Base-by-base conservation (phyloP, 2,113 vertebrate species). In the Oryzias woworae region DNA sequence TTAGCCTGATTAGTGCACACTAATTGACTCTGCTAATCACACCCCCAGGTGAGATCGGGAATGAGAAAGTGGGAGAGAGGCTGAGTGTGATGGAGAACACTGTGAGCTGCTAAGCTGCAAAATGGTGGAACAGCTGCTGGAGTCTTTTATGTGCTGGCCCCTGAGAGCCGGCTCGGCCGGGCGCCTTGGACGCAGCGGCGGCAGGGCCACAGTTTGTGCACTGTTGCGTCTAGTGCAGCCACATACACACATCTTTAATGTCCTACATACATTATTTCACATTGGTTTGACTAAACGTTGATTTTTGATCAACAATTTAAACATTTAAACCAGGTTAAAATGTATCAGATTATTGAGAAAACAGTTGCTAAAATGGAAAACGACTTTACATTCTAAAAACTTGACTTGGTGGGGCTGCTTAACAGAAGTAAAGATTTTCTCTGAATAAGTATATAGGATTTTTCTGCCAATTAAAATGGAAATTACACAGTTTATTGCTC, bases 21-120 rank as follows among this genome's bases (percentile, higher is more conserved):
- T 89, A 89, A 90, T 91, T 87, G 87, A 81, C 78, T 80, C 69
- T 42, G 81, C 81, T 90, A 89, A 91, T 87, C 75, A 85, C 73
- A 78, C 79, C 88, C 81, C 79, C 71, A 86, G 87, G 88, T 89
- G 73, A 74, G 66, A 50, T 64, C 47, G 51, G 28, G 48, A 58
- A 69, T 52, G 62, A 58, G 62, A 48, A 69, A 74, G 22, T 4
- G 62, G 55, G 55, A 76, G 64, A 42, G 71, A 63, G 77, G 44
- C 56, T 74, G 67, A 53, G 54, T 47, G 56, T 52, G 69, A 70
- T 47, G 77, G 67, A 78, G 57, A 57, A 75, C 26, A 65, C 14
- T 23, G 77, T 0, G 65, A 82, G 80, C 60, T 43, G 61, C 62
- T 62, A 69, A 78, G 79, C 62, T 75, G 67, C 70, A 82, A 73